A percentile compares a stretch with the other conserved stretches of the same genome.
phyloP scores from a whole-genome alignment of 2,797 vertebrate genomes.

The Rhinatrema bivittatum region DNA sequence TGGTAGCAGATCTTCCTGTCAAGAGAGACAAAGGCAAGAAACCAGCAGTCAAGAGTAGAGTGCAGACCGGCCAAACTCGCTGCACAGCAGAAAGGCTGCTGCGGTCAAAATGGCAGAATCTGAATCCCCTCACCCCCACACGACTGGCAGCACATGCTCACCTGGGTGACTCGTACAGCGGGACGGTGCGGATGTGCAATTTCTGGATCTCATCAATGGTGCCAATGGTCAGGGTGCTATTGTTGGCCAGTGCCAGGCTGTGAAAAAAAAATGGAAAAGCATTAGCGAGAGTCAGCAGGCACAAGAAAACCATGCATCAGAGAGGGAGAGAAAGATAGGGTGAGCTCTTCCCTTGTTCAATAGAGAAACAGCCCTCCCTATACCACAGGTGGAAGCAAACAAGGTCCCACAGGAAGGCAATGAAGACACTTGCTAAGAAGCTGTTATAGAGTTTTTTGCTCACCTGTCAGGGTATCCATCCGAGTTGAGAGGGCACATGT shows the following conservation, averaged over 20 bases:
- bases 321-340: too few species aligned
- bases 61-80: too few species aligned
- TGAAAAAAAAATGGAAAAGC: background rate
- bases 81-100: background rate
- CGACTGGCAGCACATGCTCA: constrained; percentile 51
- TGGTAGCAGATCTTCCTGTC: constrained; percentile 97
- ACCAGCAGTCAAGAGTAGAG: background rate
- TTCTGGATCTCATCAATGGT: constrained; percentile 98
- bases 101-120: background rate
- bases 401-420: too few species aligned
- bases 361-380: too few species aligned
- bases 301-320: background rate
- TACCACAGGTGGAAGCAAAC: too few species aligned
- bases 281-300: background rate
- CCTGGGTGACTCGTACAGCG: constrained; percentile 93
- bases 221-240: constrained; percentile 95
- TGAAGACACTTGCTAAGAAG: too few species aligned
- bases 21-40: background rate
- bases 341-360: too few species aligned
- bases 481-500: constrained; percentile 98
- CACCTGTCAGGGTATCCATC: constrained; percentile 97
- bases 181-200: constrained; percentile 93
- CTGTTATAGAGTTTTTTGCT: too few species aligned
- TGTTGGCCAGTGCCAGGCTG: constrained; percentile 93
- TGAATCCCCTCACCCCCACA: background rate